Conservation (phyloP, 1,140 invertebrate species). For the Trachymyrmex cornetzi region DNA sequence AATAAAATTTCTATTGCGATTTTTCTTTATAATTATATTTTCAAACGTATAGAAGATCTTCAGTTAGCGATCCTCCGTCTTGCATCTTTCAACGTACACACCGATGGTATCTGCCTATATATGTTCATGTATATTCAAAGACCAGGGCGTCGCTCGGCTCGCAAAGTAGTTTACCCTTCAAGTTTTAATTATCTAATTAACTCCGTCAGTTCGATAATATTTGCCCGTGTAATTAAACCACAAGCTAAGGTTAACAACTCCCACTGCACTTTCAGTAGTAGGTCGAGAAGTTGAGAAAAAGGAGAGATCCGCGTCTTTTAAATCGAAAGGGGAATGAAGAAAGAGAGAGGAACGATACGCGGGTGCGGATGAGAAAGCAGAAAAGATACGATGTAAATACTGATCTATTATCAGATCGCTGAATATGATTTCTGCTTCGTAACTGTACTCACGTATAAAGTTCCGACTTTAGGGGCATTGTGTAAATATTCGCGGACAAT, state of each 20-base stretch:
- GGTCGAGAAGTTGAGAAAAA: constrained; percentile 64
- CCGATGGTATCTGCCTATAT: constrained; percentile 14
- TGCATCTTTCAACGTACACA: constrained; percentile 50
- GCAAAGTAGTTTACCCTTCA: constrained; percentile 80
- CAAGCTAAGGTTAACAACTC: constrained; percentile 75
- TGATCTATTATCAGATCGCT: constrained; percentile 23
- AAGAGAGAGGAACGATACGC: not conserved
- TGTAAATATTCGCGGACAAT: constrained; percentile 5
- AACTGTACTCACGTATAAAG: not conserved
- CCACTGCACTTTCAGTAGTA: constrained; percentile 66
- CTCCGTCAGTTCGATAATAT: constrained; percentile 81
- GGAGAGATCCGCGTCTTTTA: constrained; percentile 46
- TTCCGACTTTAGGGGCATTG: not conserved
- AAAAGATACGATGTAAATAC: constrained; percentile 2
- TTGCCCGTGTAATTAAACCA: constrained; percentile 81
- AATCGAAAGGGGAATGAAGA: not conserved
- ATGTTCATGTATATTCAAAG: constrained; percentile 59
- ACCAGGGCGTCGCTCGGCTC: constrained; percentile 33
- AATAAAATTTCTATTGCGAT: not conserved
- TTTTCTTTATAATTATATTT: constrained; percentile 13
- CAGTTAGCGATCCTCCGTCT: constrained; percentile 49
- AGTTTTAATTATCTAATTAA: constrained; percentile 84
- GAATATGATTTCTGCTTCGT: constrained; percentile 28
- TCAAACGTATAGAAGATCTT: constrained; percentile 36
- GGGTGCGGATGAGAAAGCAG: not conserved